These are phyloP conservation scores for Caenorhabditis sp. DNA, from an alignment of 2,888 invertebrate genomes.

Conservation along the genomic window DNA sequence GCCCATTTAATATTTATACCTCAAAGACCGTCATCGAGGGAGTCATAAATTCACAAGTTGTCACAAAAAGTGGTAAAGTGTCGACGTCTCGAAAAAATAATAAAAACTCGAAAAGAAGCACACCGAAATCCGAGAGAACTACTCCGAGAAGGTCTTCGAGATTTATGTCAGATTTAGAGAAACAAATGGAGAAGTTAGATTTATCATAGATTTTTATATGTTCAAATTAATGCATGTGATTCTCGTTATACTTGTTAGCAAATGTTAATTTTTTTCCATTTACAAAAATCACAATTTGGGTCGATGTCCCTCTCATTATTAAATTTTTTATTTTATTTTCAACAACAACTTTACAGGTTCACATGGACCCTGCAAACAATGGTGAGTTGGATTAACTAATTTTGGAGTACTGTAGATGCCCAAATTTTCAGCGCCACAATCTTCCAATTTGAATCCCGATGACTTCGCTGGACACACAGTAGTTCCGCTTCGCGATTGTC, in stretches of 20 bases:
- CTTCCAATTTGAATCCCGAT: not conserved
- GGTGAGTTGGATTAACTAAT: too few relatives aligned
- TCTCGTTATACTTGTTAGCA: too few relatives aligned
- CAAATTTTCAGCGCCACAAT: too few relatives aligned
- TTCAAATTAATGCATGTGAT: too few relatives aligned
- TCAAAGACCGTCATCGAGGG: constrained; percentile 18
- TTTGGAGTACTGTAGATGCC: too few relatives aligned
- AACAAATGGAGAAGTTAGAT: constrained; percentile 6
- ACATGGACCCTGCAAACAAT: not conserved
- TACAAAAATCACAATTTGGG: too few relatives aligned
- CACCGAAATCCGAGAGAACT: not conserved
- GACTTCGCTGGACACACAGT: constrained; percentile 30
- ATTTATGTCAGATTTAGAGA: not conserved
- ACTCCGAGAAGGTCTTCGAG: constrained; percentile 5
- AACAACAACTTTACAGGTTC: not conserved
- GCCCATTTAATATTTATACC: not conserved
- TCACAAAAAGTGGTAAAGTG: constrained; percentile 18
- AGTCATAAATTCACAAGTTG: constrained; percentile 16
- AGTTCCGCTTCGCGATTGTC: constrained; percentile 42
- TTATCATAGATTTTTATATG: not conserved
- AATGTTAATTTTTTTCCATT: too few relatives aligned
- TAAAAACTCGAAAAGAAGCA: not conserved
- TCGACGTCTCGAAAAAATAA: not conserved
- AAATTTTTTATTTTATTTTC: not conserved
- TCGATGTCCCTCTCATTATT: not conserved